A percentile compares a stretch with the other conserved stretches of the same genome.
These are phyloP conservation scores for mouse (Mus musculus) DNA, from an alignment of 2,113 vertebrate genomes.

Conservation along the genomic window DNA sequence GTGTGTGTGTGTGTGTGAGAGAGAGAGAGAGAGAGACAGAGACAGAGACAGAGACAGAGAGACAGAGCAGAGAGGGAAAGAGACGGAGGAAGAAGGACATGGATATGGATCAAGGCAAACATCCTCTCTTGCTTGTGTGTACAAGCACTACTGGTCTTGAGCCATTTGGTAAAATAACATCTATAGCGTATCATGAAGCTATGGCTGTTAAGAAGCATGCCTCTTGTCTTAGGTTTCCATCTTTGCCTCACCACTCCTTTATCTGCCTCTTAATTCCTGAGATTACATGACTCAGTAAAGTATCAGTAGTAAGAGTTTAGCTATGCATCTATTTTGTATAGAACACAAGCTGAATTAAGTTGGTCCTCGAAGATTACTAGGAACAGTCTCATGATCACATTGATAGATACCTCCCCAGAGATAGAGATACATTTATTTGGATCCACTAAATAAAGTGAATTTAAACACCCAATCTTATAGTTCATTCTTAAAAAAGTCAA, in stretches of 20 bases:
- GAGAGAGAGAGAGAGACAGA: background rate
- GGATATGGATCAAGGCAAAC: background rate
- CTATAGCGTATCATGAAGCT: conserved; percentile 1
- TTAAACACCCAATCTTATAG: background rate
- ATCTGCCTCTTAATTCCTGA: conserved; percentile 27
- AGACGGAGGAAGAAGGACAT: background rate
- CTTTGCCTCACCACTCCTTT: background rate
- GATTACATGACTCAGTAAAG: background rate
- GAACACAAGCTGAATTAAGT: background rate
- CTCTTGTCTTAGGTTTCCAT: conserved; percentile 34
- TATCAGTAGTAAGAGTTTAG: background rate
- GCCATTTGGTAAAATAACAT: background rate
- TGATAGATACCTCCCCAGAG: background rate
- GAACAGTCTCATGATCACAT: background rate
- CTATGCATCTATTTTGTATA: conserved; percentile 3
- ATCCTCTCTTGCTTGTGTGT: background rate
- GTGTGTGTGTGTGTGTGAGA: background rate
- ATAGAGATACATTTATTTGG: conserved; percentile 35
- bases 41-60: background rate
- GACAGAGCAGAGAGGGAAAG: background rate
- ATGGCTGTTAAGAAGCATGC: background rate
- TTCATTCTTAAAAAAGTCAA: background rate
- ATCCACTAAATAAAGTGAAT: conserved; percentile 25
- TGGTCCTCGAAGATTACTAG: background rate
- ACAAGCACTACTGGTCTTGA: background rate